A percentile compares a stretch with the other conserved stretches of the same genome.
phyloP scores from a whole-genome alignment of 2,113 vertebrate genomes.

The Phrynosoma blainvillii region DNA sequence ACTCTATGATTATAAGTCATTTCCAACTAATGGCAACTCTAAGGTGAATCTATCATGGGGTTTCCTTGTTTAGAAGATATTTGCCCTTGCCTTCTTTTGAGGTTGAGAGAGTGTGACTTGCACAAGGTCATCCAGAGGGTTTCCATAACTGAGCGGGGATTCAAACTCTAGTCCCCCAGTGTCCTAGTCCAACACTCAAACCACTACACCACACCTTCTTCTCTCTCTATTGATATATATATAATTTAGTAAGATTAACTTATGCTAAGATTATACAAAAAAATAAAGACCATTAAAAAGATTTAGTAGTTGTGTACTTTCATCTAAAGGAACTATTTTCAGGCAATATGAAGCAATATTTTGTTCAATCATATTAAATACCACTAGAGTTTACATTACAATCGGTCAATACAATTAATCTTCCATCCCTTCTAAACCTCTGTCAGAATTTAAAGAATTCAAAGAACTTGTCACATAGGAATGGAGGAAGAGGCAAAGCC shows the following conservation, averaged over 20 bases:
- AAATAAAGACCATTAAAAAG: neutral
- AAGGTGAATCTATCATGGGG: too few relatives aligned
- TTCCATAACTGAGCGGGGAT: too few relatives aligned
- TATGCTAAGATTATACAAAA: neutral
- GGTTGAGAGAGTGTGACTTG: too few relatives aligned
- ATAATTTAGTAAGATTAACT: neutral
- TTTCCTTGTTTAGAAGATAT: too few relatives aligned
- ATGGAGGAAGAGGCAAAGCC: neutral
- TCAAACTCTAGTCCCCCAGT: too few relatives aligned
- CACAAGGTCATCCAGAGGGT: too few relatives aligned
- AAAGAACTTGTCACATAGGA: neutral
- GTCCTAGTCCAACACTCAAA: too few relatives aligned
- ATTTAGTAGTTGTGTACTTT: neutral
- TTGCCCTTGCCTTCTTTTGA: too few relatives aligned
- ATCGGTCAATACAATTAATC: neutral
- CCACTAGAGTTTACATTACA: neutral
- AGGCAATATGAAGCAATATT: neutral
- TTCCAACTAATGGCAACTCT: too few relatives aligned
- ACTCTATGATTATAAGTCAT: too few relatives aligned
- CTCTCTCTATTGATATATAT: neutral
- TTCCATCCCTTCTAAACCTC: neutral
- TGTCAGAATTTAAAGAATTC: conserved; percentile 4
- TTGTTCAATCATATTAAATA: neutral
- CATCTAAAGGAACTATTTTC: neutral
- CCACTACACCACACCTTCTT: too few relatives aligned